These are phyloP conservation scores for Ceyx erithaca DNA, from an alignment of 2,797 vertebrate genomes.

Conservation along the genomic window DNA sequence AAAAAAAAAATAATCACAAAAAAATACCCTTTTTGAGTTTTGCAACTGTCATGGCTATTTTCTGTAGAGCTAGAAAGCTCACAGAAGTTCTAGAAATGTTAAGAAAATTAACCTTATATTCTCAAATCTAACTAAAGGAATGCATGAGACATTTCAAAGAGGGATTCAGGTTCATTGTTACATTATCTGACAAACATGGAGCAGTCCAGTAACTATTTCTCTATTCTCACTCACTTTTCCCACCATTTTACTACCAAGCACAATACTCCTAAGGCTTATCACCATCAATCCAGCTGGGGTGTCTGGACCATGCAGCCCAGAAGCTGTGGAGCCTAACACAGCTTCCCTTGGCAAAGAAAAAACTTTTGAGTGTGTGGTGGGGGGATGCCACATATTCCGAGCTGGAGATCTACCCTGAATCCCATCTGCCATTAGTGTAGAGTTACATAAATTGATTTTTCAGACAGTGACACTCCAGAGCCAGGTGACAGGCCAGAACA, in stretches of 20 bases:
- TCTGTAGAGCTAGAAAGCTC: neutral
- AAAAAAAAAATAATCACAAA: neutral
- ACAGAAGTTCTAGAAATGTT: neutral
- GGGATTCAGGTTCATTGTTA: neutral
- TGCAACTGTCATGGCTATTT: neutral
- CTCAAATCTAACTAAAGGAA: neutral
- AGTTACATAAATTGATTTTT: constrained; percentile 41
- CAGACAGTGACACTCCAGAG: constrained; percentile 57
- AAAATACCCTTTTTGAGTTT: neutral
- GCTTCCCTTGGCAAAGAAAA: neutral
- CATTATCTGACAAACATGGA: accelerated
- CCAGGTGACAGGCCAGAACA: constrained; percentile 71
- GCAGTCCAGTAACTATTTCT: neutral
- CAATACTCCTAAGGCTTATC: neutral
- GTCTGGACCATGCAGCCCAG: neutral
- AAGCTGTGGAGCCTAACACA: neutral
- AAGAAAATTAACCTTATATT: neutral
- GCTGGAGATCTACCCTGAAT: neutral
- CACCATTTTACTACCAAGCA: neutral
- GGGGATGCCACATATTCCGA: neutral
- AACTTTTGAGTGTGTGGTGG: neutral
- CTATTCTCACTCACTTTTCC: neutral
- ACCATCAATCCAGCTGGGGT: neutral
- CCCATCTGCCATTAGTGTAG: neutral
- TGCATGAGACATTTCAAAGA: neutral